phyloP scores from a whole-genome alignment of 2,797 vertebrate genomes.

The Danio albolineatus region DNA sequence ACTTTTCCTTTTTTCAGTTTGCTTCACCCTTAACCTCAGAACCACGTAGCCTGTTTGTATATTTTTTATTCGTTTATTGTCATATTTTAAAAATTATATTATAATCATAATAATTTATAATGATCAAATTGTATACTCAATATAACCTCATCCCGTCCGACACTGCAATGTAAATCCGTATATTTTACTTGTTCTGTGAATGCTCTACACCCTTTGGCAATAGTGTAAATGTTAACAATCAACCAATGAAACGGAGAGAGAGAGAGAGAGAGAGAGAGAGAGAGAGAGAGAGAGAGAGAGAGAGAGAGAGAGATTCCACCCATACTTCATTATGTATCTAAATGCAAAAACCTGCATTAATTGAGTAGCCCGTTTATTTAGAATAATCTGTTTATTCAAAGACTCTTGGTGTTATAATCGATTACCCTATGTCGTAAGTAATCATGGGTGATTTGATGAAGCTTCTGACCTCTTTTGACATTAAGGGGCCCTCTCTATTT shows the following conservation, averaged over 20 bases:
- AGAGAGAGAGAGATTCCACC: not conserved
- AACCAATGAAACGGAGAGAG: not conserved
- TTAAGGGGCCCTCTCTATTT: slow-evolving; percentile 64
- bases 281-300: not conserved
- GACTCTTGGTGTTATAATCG: slow-evolving; percentile 80
- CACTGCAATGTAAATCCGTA: no score
- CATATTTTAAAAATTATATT: not conserved
- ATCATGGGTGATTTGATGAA: slow-evolving; percentile 77
- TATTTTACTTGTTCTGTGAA: not conserved
- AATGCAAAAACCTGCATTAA: not conserved
- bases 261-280: not conserved
- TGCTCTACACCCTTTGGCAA: slow-evolving; percentile 7
- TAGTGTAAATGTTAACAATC: slow-evolving; percentile 9
- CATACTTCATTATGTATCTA: not conserved
- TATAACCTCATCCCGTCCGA: no score
- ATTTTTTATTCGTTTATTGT: no score
- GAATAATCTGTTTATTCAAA: slow-evolving; percentile 73
- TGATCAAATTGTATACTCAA: not conserved
- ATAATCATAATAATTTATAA: not conserved
- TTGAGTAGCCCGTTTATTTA: slow-evolving; percentile 22
- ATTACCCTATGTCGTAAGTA: slow-evolving; percentile 79
- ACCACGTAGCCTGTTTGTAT: no score
- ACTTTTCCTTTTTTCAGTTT: not conserved
- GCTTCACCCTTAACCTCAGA: not conserved
- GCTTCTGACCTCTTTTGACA: slow-evolving; percentile 77